phyloP scores from a whole-genome alignment of 35 echinoderm and acorn worm genomes.

The Heliocidaris tuberculata region DNA sequence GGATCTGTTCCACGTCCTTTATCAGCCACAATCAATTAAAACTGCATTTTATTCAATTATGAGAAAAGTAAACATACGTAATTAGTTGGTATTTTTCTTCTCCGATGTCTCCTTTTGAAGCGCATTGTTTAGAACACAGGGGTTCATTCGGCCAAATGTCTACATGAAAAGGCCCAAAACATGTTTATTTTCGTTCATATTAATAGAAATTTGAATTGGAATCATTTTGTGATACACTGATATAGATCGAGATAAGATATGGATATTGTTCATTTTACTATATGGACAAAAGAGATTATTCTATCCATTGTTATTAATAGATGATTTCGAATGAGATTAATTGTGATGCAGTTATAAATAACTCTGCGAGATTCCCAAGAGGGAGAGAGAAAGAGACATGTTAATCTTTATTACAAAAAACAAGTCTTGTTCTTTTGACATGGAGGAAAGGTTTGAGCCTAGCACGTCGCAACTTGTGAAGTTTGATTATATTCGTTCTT shows the following conservation, averaged over 20 bases:
- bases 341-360: background rate
- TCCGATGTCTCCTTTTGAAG: background rate
- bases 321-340: background rate
- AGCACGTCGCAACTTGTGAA: no score
- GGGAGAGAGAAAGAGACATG: background rate
- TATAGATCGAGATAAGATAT: background rate
- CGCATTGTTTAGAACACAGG: background rate
- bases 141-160: background rate
- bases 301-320: background rate
- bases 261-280: background rate
- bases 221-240: background rate
- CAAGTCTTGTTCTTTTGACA: no score
- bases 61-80: background rate
- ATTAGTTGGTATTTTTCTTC: background rate
- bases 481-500: no score
- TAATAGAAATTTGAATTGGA: background rate
- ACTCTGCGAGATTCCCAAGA: background rate
- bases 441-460: no score
- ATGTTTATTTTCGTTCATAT: background rate
- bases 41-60: background rate
- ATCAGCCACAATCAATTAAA: background rate
- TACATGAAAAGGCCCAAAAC: background rate
- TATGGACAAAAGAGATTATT: background rate
- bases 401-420: no score
- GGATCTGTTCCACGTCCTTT: background rate